A percentile compares a stretch with the other conserved stretches of the same genome.
Conservation (phyloP, 2,888 invertebrate genomes). For the Athripsodes cinereus region DNA sequence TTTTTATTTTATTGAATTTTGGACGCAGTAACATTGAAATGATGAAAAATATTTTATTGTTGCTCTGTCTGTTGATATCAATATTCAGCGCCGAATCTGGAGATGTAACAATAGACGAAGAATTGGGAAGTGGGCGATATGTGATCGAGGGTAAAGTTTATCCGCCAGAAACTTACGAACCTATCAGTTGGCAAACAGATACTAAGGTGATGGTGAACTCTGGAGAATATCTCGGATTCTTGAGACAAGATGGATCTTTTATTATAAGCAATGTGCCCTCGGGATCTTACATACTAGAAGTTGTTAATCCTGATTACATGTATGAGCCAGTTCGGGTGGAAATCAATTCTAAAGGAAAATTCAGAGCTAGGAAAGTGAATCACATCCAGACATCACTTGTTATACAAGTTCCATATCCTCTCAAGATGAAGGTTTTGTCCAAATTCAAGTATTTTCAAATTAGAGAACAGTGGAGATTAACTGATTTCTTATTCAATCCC, state of each 20-base stretch:
- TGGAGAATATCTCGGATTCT: slow-evolving; percentile 81
- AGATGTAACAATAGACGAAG: slow-evolving; percentile 38
- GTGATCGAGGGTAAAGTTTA: slow-evolving; percentile 77
- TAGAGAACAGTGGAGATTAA: slow-evolving; percentile 93
- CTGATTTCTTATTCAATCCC: slow-evolving; percentile 93
- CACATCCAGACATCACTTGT: slow-evolving; percentile 88
- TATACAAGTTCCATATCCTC: slow-evolving; percentile 86
- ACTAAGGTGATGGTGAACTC: slow-evolving; percentile 81
- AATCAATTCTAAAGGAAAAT: slow-evolving; percentile 96
- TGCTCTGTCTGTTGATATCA: slow-evolving; percentile 15
- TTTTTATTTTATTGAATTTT: too few relatives aligned
- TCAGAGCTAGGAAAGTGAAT: slow-evolving; percentile 90
- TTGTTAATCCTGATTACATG: slow-evolving; percentile 81
- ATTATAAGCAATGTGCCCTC: slow-evolving; percentile 79
- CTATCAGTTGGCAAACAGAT: slow-evolving; percentile 66
- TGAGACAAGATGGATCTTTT: slow-evolving; percentile 90
- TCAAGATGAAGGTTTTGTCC: slow-evolving; percentile 79
- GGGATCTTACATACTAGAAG: slow-evolving; percentile 92
- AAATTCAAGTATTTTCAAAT: slow-evolving; percentile 85
- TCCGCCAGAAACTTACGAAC: slow-evolving; percentile 58
- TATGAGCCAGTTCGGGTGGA: slow-evolving; percentile 96
- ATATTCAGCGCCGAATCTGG: neutral
- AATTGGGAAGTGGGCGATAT: slow-evolving; percentile 52
- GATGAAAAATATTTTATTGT: too few relatives aligned
- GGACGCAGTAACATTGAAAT: too few relatives aligned